Evolutionary conservation across 1,140 invertebrate species (phyloP).

Genomic region (Formica selysi): DNA sequence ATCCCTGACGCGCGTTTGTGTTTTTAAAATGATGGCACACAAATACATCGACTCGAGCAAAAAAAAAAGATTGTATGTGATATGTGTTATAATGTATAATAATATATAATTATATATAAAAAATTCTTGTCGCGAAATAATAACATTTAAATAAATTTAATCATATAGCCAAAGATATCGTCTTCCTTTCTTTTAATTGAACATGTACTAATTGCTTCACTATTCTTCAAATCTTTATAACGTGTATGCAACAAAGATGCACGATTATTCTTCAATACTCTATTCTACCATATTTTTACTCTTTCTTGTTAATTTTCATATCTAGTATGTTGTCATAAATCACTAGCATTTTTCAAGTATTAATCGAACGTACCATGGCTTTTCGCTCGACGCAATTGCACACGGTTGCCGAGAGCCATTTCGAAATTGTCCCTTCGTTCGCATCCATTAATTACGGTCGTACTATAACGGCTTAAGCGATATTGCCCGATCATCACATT

Average conservation of each 20-base stretch:
- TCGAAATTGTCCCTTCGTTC: constrained; percentile 74
- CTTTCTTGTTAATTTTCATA: constrained; percentile 22
- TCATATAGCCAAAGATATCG: neutral
- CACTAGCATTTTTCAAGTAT: constrained; percentile 56
- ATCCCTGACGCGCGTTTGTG: constrained; percentile 10
- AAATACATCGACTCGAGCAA: neutral
- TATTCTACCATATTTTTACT: constrained; percentile 4
- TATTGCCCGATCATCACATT: constrained; percentile 72
- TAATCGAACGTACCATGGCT: constrained; percentile 66
- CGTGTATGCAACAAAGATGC: neutral
- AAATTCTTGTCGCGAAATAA: neutral
- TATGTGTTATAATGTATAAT: neutral
- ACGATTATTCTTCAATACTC: neutral
- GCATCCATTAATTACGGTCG: constrained; percentile 70
- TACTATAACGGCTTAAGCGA: constrained; percentile 68
- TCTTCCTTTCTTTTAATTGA: neutral
- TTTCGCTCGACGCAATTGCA: constrained; percentile 75
- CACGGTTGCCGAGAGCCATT: constrained; percentile 74
- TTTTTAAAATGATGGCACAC: constrained; percentile 22
- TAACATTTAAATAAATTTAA: constrained; percentile 14
- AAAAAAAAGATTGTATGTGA: neutral
- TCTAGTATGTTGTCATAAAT: constrained; percentile 39
- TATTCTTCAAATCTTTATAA: constrained; percentile 6
- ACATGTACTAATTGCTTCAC: neutral
- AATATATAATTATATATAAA: neutral